Percentiles rank a stretch among this genome's conserved stretches.
Evolutionary conservation across 2,797 vertebrate species (phyloP).

Genomic region (Esox masquinongy): DNA sequence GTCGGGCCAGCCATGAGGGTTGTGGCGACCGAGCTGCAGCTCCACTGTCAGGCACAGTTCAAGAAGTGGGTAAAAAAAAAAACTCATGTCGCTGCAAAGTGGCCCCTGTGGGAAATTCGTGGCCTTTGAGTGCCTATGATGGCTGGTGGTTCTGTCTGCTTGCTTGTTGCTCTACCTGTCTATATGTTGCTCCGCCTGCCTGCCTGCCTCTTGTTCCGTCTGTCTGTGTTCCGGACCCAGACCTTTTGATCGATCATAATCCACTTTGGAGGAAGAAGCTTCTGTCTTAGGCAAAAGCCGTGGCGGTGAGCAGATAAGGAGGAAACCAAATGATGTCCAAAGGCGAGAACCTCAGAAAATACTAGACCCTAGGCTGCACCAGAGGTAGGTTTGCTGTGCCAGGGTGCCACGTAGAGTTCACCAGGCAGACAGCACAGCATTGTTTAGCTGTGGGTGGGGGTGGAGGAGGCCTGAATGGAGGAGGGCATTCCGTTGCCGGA

Average conservation of each 20-base stretch:
- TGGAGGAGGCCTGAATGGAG: not conserved
- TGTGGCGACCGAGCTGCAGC: not conserved
- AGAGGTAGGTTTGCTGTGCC: conserved; percentile 40
- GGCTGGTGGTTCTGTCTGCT: not conserved
- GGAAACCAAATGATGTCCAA: conserved; percentile 35
- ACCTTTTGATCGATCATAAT: not conserved
- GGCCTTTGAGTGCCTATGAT: not conserved
- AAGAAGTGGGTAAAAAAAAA: not conserved
- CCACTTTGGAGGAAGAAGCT: not conserved
- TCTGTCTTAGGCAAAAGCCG: conserved; percentile 29
- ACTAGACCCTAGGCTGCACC: conserved; percentile 5
- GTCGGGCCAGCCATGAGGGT: not conserved
- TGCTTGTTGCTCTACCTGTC: not conserved
- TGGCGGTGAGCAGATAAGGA: conserved; percentile 15
- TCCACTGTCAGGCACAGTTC: not conserved
- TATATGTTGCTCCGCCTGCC: not conserved
- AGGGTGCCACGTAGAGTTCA: conserved; percentile 61
- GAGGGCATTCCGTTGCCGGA: conserved; percentile 17
- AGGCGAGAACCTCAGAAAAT: not conserved
- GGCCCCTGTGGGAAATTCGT: not conserved
- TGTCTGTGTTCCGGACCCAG: conserved; percentile 11
- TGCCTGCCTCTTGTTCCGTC: not conserved
- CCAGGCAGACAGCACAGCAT: conserved; percentile 27
- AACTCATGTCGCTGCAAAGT: not conserved
- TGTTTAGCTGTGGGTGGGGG: conserved; percentile 27